Conservation (phyloP, 37 sponge, comb jelly and placozoan genomes). For the Halisarca cf. caerulea region DNA sequence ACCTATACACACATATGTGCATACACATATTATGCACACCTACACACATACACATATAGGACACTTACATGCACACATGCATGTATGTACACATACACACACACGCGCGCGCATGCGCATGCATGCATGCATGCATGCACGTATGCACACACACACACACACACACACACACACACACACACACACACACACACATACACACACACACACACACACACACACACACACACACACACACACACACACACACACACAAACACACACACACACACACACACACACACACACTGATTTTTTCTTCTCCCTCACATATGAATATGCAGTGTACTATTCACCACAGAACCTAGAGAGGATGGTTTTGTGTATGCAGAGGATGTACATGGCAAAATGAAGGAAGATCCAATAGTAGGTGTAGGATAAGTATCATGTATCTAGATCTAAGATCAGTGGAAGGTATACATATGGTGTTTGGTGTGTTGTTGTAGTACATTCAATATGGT, state of each 20-base stretch:
- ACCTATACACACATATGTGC: too few relatives aligned
- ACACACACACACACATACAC: constrained; percentile 40
- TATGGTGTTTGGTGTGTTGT: too few relatives aligned
- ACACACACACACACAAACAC: constrained; percentile 24
- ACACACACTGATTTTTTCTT: not conserved
- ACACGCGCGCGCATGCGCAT: constrained; percentile 36
- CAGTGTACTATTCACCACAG: not conserved
- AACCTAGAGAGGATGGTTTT: not conserved
- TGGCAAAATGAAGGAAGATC: not conserved
- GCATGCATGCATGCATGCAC: constrained; percentile 30
- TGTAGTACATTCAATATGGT: too few relatives aligned
- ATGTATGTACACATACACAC: constrained; percentile 39
- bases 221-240: constrained; percentile 35
- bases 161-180: constrained; percentile 43
- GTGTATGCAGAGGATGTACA: not conserved
- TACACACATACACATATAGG: too few relatives aligned
- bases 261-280: constrained; percentile 34
- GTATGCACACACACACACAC: constrained; percentile 28
- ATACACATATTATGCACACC: too few relatives aligned
- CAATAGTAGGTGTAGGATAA: too few relatives aligned
- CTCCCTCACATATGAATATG: too few relatives aligned
- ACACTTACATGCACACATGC: too few relatives aligned
- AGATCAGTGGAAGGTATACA: too few relatives aligned
- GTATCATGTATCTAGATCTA: too few relatives aligned
- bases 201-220: constrained; percentile 33